A percentile compares a stretch with the other conserved stretches of the same genome.
phyloP scores from a whole-genome alignment of 2,797 vertebrate species.

The Yasuhikotakia modesta region DNA sequence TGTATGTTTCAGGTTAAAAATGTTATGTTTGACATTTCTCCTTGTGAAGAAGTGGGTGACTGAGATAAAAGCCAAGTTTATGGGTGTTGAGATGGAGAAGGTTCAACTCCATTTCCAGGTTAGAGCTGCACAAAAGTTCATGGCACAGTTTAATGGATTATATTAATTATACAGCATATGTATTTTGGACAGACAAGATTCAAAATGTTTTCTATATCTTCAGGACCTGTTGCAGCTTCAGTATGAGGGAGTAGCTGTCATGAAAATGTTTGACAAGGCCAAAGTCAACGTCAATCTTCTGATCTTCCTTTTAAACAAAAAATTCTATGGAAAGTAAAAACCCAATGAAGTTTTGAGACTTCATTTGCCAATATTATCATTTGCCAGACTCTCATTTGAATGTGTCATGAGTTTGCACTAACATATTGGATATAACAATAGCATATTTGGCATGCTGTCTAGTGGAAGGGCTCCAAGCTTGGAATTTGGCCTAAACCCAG shows the following conservation, averaged over 20 bases:
- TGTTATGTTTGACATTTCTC: constrained; percentile 94
- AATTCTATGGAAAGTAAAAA: constrained; percentile 94
- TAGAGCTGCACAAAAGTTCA: constrained; percentile 53
- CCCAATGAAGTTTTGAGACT: not conserved
- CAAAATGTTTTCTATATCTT: not conserved
- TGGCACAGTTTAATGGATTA: not conserved
- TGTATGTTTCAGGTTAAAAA: constrained; percentile 86
- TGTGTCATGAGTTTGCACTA: not conserved
- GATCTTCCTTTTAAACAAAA: constrained; percentile 96
- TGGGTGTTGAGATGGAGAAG: constrained; percentile 98
- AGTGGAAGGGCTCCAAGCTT: too few species aligned
- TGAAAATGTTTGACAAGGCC: constrained; percentile 99
- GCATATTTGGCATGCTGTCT: too few species aligned
- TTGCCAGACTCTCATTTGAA: constrained; percentile 6
- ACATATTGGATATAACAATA: too few species aligned
- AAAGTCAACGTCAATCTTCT: constrained; percentile 98
- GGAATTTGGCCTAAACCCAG: too few species aligned
- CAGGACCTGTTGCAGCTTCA: constrained; percentile 98
- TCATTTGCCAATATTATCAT: constrained; percentile 6
- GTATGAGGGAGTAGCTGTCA: constrained; percentile 96
- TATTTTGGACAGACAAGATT: too few species aligned
- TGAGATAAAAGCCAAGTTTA: constrained; percentile 94
- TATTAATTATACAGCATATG: too few species aligned
- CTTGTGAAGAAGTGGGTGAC: constrained; percentile 93
- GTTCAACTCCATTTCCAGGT: constrained; percentile 98